Conservation (phyloP, 2,113 vertebrate species). For the Conger conger region DNA sequence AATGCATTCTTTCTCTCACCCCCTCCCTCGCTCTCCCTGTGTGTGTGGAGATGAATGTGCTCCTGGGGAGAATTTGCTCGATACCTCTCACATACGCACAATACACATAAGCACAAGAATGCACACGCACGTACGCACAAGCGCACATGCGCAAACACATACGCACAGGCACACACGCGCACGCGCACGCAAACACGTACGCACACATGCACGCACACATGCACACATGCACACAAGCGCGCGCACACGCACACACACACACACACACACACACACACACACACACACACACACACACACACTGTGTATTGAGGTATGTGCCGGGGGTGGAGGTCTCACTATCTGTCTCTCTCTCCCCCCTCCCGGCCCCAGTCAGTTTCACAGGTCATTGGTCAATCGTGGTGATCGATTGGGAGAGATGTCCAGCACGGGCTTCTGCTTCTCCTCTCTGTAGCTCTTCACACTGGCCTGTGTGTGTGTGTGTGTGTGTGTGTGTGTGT, state of each 20-base stretch:
- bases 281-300: no score
- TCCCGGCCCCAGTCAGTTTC: neutral
- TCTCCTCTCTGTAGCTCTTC: neutral
- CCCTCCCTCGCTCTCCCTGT: neutral
- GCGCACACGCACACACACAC: no score
- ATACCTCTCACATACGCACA: no score
- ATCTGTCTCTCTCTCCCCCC: neutral
- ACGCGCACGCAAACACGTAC: no score
- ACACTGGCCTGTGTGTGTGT: neutral
- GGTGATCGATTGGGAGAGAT: neutral
- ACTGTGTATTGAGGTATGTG: neutral
- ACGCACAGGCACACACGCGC: no score
- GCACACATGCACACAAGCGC: no score
- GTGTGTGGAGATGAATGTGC: neutral
- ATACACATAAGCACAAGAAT: no score
- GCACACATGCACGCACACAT: no score
- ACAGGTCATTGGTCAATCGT: slow-evolving; percentile 13
- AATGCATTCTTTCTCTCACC: neutral
- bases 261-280: no score
- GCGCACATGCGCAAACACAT: no score
- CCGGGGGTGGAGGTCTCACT: neutral
- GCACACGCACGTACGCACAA: no score
- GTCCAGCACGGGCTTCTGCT: neutral
- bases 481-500: neutral
- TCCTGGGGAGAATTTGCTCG: neutral